Evolutionary conservation across 2,888 invertebrate species (phyloP), one percentile per base, ranked within the genome.

Genomic region (Brachynemurus nebulosus): DNA sequence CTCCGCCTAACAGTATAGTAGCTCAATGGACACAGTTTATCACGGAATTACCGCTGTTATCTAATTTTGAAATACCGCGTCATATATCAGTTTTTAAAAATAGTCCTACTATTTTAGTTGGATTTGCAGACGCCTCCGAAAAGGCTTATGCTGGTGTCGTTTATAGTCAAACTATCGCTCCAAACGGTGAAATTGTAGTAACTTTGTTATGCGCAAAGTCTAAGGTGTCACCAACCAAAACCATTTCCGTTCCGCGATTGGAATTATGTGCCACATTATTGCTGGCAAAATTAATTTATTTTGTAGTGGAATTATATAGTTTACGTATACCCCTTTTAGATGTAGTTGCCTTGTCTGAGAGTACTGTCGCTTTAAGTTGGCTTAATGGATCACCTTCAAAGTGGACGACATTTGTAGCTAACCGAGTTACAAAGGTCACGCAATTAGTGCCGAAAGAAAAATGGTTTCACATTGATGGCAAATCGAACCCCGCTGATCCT

Each of bases 101-200:
- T 18, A 42, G 17, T 34, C 33, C 41, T 20, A 21, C 50, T 16
- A 45, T 47, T 35, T 14, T 44, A 11, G 30, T 44, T 11, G 48
- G 47, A 6, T 52, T 49, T 27, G 36, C 42, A 23, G 51, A 50
- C 19, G 21, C 37, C 16, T 37, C 39, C 35, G 30, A 45, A 39
- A 48, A 34, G 17, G 47, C 46, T 4, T 50, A 45, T 40, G 48
- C 42, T 4, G 41, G 42, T 35, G 46, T 45, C 1, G 34, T 52
- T 11, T 52, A 50, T 47, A 45, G 50, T 19, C 42, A 48, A 16
- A 25, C 41, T 27, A 8, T 36, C 11, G 9, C 12, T 21, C n/a
- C 25, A 42, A 20, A 34, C 19, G 39, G 30, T 18, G 9, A 42
- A n/a, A 35, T 43, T 18, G 8, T 8, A 20, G 27, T 40, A 19